Base-by-base conservation (phyloP, 2,888 invertebrate species). In the Ormyrus thymus region DNA sequence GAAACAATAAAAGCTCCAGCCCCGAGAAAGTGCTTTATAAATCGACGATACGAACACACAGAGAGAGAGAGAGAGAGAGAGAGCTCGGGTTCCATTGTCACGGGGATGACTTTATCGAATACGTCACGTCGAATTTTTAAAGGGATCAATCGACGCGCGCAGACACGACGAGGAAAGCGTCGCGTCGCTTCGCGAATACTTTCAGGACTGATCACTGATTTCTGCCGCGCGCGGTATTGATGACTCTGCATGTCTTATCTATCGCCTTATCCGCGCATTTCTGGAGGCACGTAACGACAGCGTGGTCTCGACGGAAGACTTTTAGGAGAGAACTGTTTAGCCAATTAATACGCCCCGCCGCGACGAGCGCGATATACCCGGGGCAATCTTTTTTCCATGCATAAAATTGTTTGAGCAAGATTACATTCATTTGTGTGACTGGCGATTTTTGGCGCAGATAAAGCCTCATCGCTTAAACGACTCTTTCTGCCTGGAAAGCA, bases 381-480 rank as follows among this genome's bases (percentile, higher is more conserved):
- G 10, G 13, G 10, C n/a, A 64, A 59, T 50, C 53, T 68, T 50
- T 45, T 53, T 61, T 58, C 8, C 51, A 8, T 6, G 15, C 13
- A 43, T 53, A 10, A 45, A 51, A 15, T 13, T 73, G 56, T 65
- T 73, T 73, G 64, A 56, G 46, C 11, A 48, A 73, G 48, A 62
- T 71, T 61, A 50, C 13, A 9, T n/a, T 61, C 43, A 64, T 65
- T 65, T 65, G 56, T 46, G 56, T 48, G 50, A 56, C 29, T 56
- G n/a, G 50, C 9, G 48, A 73, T 74, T 74, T 74, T 29, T 58
- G 29, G 15, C 15, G 0, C 43, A 43, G 65, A 74, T 74, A 65
- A 74, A 13, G 29, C 56, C 4, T 29, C 29, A 29, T 29, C 29
- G 29, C 29, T 29, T 29, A 29, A 29, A 29, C 29, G 29, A 29